phyloP scores from a whole-genome alignment of 2,888 invertebrate species.

The Prosopocoilus inquinatus region DNA sequence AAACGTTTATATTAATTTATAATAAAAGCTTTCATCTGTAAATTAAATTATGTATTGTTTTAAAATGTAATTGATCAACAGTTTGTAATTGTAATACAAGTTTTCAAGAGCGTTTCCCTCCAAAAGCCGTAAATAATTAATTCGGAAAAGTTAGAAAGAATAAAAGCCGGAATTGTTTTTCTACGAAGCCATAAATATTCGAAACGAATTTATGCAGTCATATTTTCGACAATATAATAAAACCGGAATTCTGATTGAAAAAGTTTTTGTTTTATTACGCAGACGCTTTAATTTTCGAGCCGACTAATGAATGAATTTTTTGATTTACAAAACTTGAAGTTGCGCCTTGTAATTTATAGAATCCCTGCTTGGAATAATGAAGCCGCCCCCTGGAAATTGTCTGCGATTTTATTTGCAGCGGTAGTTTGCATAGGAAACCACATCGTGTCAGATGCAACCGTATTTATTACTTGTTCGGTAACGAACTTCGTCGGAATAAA shows the following conservation, averaged over 20 bases:
- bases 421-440: slow-evolving; percentile 31
- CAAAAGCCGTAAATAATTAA: too few relatives aligned
- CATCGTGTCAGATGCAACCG: slow-evolving; percentile 31
- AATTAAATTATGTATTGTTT: too few relatives aligned
- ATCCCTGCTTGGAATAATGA: slow-evolving; percentile 28
- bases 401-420: slow-evolving; percentile 32
- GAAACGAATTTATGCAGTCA: slow-evolving; percentile 19
- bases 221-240: slow-evolving; percentile 22
- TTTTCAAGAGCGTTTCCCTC: too few relatives aligned
- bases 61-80: too few relatives aligned
- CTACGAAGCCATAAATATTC: background rate
- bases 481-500: slow-evolving; percentile 20
- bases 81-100: too few relatives aligned
- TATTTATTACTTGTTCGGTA: slow-evolving; percentile 31
- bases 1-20: too few relatives aligned
- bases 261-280: slow-evolving; percentile 21
- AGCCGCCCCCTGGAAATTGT: slow-evolving; percentile 34
- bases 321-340: slow-evolving; percentile 22
- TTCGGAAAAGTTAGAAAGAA: too few relatives aligned
- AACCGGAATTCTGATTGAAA: slow-evolving; percentile 25
- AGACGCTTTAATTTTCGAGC: slow-evolving; percentile 20
- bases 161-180: too few relatives aligned
- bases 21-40: too few relatives aligned
- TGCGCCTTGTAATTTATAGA: background rate
- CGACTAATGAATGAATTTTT: slow-evolving; percentile 17